These are phyloP conservation scores for Solea solea DNA, from an alignment of 2,113 vertebrate species.

Conservation along the genomic window DNA sequence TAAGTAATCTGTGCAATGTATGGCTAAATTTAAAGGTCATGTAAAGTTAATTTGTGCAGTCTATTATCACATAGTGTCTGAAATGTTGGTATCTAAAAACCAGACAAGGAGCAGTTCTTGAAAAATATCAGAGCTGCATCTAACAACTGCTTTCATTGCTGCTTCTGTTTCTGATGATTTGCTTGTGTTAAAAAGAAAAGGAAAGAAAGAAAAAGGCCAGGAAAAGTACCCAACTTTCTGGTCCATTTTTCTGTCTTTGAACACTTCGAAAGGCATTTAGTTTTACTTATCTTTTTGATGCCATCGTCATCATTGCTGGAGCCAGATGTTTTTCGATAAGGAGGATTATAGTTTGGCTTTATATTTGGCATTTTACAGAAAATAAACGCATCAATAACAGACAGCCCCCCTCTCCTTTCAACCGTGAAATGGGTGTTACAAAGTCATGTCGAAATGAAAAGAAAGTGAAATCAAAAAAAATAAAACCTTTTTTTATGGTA, in stretches of 20 bases:
- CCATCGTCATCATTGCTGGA: not conserved
- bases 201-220: not conserved
- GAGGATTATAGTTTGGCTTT: not conserved
- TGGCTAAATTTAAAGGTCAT: conserved; percentile 17
- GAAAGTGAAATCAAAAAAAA: not conserved
- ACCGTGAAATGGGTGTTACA: no score
- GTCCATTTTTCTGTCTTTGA: not conserved
- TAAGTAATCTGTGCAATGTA: conserved; percentile 25
- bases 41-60: conserved; percentile 35
- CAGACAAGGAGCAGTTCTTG: not conserved
- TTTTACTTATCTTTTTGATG: not conserved
- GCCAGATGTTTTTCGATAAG: not conserved
- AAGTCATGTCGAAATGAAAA: not conserved
- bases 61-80: conserved; percentile 26
- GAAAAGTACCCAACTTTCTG: not conserved
- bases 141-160: not conserved
- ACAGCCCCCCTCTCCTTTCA: no score
- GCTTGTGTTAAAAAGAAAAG: not conserved
- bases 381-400: no score
- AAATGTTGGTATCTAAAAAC: not conserved
- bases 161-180: not conserved
- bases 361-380: not conserved
- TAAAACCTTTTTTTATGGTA: not conserved
- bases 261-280: not conserved
- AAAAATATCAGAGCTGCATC: not conserved